These are phyloP conservation scores for Lasioglossum baleicum DNA, from an alignment of 1,140 invertebrate species.

Conservation along the genomic window DNA sequence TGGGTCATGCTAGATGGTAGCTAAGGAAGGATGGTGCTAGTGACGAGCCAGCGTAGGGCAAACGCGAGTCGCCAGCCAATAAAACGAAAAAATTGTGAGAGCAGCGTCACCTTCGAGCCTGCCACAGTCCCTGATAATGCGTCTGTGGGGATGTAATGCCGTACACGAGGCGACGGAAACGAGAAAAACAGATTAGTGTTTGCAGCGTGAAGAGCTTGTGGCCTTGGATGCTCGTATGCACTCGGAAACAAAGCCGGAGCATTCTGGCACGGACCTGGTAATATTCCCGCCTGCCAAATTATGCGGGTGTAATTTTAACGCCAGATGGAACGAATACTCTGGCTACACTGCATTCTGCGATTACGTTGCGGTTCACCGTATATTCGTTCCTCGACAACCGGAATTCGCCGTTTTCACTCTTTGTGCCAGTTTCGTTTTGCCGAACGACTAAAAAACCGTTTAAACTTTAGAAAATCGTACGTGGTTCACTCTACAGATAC, in stretches of 20 bases:
- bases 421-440: too few species aligned
- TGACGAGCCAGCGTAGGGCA: background rate
- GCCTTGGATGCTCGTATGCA: background rate
- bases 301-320: conserved; percentile 34
- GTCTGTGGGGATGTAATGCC: background rate
- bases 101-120: background rate
- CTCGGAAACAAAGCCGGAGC: background rate
- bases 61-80: background rate
- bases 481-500: too few species aligned
- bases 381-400: conserved; percentile 35
- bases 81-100: background rate
- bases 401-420: conserved; percentile 2
- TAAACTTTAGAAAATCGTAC: too few species aligned
- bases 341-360: conserved; percentile 17
- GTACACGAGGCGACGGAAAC: background rate
- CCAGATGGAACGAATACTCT: conserved; percentile 34
- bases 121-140: background rate
- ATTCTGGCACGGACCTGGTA: background rate
- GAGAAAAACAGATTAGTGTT: background rate
- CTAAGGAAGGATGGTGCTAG: background rate
- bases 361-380: conserved; percentile 47
- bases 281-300: conserved; percentile 29
- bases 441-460: too few species aligned
- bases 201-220: background rate
- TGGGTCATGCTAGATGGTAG: too few species aligned